These are phyloP conservation scores for Limnephilus auricula DNA, from an alignment of 2,888 invertebrate species.

Conservation along the genomic window DNA sequence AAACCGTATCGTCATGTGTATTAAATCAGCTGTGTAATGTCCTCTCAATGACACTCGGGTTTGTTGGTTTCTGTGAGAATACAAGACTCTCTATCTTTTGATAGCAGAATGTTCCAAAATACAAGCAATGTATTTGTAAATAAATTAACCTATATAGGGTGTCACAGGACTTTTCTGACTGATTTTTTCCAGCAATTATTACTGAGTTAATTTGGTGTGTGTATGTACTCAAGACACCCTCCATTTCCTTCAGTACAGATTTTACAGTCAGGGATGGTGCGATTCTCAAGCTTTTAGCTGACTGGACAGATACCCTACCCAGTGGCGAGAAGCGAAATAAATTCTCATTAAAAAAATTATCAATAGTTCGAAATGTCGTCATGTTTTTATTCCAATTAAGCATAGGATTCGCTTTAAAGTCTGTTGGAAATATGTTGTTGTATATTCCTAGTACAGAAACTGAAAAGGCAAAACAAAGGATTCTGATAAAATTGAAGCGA, in stretches of 20 bases:
- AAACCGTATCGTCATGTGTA: not conserved
- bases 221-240: too few species aligned
- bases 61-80: not conserved
- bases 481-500: slow-evolving; percentile 5
- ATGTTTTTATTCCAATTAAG: not conserved
- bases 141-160: not conserved
- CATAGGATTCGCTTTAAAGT: not conserved
- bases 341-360: not conserved
- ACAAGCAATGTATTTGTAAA: not conserved
- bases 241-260: not conserved
- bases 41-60: not conserved
- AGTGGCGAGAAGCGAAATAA: not conserved
- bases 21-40: not conserved
- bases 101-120: not conserved
- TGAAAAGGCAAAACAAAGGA: not conserved
- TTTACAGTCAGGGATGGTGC: too few species aligned
- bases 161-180: not conserved
- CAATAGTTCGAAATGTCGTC: not conserved
- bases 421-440: not conserved
- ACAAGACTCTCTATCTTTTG: not conserved
- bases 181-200: not conserved
- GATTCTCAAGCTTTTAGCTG: too few species aligned
- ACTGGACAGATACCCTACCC: too few species aligned
- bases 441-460: not conserved
- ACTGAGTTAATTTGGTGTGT: not conserved